phyloP scores from a whole-genome alignment of 2,113 vertebrate genomes.

The Phaethon lepturus region DNA sequence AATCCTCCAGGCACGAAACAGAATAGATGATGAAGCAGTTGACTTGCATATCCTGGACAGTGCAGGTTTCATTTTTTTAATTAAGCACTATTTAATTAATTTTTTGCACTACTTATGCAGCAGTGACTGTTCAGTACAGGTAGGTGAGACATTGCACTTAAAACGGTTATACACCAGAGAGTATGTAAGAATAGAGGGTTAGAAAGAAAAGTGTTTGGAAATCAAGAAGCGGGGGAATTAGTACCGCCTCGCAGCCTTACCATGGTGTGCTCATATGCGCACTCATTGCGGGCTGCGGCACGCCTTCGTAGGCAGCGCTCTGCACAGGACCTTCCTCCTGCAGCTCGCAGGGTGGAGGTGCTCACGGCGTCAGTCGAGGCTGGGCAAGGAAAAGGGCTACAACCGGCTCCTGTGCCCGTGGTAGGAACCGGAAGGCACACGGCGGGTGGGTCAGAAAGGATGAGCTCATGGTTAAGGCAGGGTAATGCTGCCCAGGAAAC shows the following conservation, averaged over 20 bases:
- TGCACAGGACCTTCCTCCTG: neutral
- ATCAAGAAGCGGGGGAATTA: neutral
- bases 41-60: neutral
- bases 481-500: neutral
- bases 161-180: neutral
- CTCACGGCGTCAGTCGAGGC: neutral
- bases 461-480: conserved; percentile 24
- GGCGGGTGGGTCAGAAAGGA: neutral
- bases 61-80: neutral
- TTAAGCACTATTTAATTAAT: neutral
- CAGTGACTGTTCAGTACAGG: neutral
- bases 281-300: neutral
- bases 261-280: neutral
- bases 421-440: neutral
- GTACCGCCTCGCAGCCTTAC: neutral
- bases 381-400: neutral
- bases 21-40: neutral
- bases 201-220: neutral
- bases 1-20: neutral
- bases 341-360: neutral
- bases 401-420: neutral
- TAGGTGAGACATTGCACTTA: neutral
- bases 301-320: neutral
- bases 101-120: neutral
- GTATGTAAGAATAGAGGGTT: neutral